Conservation (phyloP, 2,113 vertebrate genomes). For the Seriola rivoliana region DNA sequence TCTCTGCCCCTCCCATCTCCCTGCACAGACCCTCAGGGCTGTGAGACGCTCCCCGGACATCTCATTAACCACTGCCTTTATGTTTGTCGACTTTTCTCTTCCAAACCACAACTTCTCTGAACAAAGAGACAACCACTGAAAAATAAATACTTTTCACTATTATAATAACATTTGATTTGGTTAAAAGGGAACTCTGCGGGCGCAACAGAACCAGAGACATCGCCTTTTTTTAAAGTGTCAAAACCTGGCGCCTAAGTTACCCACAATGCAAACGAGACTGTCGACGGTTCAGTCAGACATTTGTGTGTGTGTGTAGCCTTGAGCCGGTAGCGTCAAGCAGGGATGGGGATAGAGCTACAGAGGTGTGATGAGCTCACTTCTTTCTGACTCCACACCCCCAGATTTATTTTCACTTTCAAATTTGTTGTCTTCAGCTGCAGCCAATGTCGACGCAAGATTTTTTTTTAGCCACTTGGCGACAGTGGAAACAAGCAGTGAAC, state of each 20-base stretch:
- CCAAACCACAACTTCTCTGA: background rate
- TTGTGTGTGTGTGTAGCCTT: background rate
- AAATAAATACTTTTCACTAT: too few species aligned
- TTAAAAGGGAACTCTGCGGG: too few species aligned
- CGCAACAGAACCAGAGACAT: background rate
- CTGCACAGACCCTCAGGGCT: background rate
- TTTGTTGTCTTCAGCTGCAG: too few species aligned
- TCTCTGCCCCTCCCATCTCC: background rate
- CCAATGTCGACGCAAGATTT: too few species aligned
- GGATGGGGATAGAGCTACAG: too few species aligned
- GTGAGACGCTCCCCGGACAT: background rate
- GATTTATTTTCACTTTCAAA: too few species aligned
- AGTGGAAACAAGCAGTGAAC: too few species aligned
- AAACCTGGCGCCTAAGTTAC: background rate
- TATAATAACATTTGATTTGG: too few species aligned
- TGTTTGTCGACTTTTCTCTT: background rate
- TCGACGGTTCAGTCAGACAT: background rate
- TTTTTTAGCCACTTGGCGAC: too few species aligned
- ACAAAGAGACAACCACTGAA: too few species aligned
- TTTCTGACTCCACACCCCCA: too few species aligned
- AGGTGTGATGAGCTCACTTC: background rate
- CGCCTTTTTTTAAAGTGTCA: background rate
- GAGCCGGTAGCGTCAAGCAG: background rate
- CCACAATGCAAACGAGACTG: background rate
- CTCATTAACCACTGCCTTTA: background rate